Percentiles rank a stretch among this genome's conserved stretches.
Evolutionary conservation across 2,888 invertebrate species (phyloP).

Genomic region (Folsomia candida): DNA sequence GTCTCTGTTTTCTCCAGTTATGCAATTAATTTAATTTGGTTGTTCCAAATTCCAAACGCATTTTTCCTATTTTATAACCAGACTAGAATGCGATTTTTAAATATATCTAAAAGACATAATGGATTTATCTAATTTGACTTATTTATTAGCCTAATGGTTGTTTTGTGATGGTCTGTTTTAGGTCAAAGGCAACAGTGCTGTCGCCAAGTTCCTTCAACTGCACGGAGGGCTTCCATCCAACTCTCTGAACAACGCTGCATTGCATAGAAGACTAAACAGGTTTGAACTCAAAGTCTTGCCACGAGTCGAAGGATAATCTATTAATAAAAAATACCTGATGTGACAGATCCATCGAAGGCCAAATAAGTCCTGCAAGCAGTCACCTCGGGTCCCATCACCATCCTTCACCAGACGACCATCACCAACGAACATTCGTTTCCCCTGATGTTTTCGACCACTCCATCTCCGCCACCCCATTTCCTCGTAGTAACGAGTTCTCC

Average conservation of each 20-base stretch:
- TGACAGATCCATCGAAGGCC: constrained; percentile 40
- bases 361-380: constrained; percentile 35
- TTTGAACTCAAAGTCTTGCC: no score
- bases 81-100: no score
- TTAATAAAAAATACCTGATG: not conserved
- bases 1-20: no score
- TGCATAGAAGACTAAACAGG: constrained; percentile 43
- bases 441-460: constrained; percentile 41
- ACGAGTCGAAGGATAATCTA: not conserved
- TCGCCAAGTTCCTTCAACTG: constrained; percentile 87
- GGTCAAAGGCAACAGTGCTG: constrained; percentile 79
- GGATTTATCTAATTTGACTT: no score
- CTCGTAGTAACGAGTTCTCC: constrained; percentile 3
- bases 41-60: no score
- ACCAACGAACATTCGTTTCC: constrained; percentile 35
- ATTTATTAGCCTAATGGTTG: no score
- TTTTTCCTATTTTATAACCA: no score
- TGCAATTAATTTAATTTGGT: no score
- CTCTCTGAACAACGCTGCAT: constrained; percentile 47
- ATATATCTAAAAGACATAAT: no score
- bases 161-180: no score
- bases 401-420: constrained; percentile 41
- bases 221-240: constrained; percentile 76
- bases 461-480: constrained; percentile 16
- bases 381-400: constrained; percentile 40